These are phyloP conservation scores for Phenacoccus solenopsis DNA, from an alignment of 1,140 invertebrate species.

Conservation along the genomic window DNA sequence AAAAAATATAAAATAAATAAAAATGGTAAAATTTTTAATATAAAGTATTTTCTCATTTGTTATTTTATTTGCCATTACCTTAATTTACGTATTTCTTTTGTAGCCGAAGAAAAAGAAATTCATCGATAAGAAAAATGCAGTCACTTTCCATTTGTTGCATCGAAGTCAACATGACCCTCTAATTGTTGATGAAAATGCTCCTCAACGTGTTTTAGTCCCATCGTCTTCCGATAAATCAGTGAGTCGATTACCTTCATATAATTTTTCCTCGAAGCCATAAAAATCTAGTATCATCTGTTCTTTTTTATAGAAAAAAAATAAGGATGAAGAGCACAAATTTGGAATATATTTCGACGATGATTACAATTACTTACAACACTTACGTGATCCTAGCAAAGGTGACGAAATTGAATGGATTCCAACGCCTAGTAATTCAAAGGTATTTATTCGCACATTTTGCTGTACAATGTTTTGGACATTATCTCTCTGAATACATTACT, in stretches of 20 bases:
- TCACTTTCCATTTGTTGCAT: constrained; percentile 84
- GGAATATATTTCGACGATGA: constrained; percentile 95
- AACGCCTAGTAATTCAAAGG: background rate
- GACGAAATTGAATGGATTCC: background rate
- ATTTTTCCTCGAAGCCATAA: background rate
- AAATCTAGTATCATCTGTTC: background rate
- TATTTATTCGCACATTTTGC: background rate
- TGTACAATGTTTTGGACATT: no score
- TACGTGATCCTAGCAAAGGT: constrained; percentile 33
- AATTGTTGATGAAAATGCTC: constrained; percentile 71
- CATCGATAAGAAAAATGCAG: constrained; percentile 81
- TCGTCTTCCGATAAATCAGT: constrained; percentile 11
- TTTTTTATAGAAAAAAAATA: constrained; percentile 29
- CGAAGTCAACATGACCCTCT: constrained; percentile 86
- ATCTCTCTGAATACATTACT: no score
- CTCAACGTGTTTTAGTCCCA: constrained; percentile 68
- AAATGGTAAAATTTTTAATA: no score
- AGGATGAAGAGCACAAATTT: constrained; percentile 68
- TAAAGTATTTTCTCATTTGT: no score
- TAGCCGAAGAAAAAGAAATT: constrained; percentile 55
- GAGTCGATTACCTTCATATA: background rate
- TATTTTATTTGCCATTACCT: background rate
- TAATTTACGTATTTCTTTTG: background rate
- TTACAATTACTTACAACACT: constrained; percentile 89
- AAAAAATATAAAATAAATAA: no score